phyloP scores from a whole-genome alignment of 2,888 invertebrate species.

The Scaptomyza polygonia region DNA sequence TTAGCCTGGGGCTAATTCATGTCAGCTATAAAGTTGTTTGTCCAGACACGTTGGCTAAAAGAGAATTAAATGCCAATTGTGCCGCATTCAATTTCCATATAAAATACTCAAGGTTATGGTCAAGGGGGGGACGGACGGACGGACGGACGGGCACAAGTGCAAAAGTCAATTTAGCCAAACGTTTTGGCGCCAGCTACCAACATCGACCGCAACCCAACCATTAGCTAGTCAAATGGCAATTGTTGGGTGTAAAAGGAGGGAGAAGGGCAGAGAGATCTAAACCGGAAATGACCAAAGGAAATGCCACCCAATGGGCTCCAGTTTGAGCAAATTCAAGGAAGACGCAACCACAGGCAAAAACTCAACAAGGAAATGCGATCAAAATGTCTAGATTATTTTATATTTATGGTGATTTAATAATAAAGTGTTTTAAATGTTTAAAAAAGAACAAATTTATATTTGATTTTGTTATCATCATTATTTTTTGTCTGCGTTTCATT shows the following conservation, averaged over 20 bases:
- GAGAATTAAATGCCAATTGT: conserved; percentile 36
- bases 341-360: neutral
- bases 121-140: conserved; percentile 16
- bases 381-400: no score
- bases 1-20: conserved; percentile 8
- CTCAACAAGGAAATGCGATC: conserved; percentile 1
- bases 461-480: neutral
- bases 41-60: conserved; percentile 17
- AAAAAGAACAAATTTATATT: no score
- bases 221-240: conserved; percentile 22
- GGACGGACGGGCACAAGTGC: conserved; percentile 14
- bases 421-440: no score
- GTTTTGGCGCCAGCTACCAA: neutral
- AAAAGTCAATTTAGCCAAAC: conserved; percentile 27
- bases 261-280: neutral
- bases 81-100: conserved; percentile 49
- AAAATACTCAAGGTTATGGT: conserved; percentile 46
- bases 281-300: conserved; percentile 48
- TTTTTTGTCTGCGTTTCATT: conserved; percentile 8
- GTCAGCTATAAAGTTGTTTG: conserved; percentile 23
- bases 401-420: neutral
- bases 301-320: conserved; percentile 19
- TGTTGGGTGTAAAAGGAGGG: neutral
- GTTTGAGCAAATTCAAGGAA: neutral
- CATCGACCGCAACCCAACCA: no score